phyloP scores from a whole-genome alignment of 1,140 invertebrate species.

The Calliphora vicina region DNA sequence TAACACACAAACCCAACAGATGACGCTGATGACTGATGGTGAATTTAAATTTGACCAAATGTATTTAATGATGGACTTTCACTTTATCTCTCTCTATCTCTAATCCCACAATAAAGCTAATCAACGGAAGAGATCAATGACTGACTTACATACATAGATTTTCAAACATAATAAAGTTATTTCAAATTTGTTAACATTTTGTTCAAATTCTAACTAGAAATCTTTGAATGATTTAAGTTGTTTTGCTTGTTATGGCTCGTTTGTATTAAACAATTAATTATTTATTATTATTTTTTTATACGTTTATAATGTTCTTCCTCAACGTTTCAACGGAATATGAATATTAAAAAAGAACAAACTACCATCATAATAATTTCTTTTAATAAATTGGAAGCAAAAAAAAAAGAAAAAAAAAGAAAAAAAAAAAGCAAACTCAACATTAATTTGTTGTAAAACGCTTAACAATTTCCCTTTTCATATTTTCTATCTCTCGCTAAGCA shows the following conservation, averaged over 20 bases:
- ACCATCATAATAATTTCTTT: too few relatives aligned
- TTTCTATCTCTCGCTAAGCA: not conserved
- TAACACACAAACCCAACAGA: not conserved
- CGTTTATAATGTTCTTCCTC: too few relatives aligned
- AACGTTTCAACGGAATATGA: too few relatives aligned
- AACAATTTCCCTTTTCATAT: constrained; percentile 10
- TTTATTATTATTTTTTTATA: not conserved
- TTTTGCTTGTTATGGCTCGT: not conserved
- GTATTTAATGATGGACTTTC: not conserved
- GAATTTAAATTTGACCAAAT: not conserved
- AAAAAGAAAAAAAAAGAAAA: not conserved
- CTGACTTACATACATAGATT: not conserved
- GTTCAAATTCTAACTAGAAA: not conserved
- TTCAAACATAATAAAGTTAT: not conserved
- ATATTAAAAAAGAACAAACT: too few relatives aligned
- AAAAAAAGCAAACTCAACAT: not conserved
- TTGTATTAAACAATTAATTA: not conserved
- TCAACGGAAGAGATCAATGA: not conserved
- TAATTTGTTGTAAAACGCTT: constrained; percentile 5
- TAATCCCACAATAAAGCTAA: not conserved
- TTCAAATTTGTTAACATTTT: not conserved
- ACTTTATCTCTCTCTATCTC: not conserved
- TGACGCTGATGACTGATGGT: not conserved
- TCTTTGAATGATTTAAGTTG: not conserved
- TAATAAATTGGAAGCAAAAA: too few relatives aligned